Base-by-base conservation (phyloP, 37 sponge, comb jelly and placozoan genomes). In the Diacarnus erythraeanus region DNA sequence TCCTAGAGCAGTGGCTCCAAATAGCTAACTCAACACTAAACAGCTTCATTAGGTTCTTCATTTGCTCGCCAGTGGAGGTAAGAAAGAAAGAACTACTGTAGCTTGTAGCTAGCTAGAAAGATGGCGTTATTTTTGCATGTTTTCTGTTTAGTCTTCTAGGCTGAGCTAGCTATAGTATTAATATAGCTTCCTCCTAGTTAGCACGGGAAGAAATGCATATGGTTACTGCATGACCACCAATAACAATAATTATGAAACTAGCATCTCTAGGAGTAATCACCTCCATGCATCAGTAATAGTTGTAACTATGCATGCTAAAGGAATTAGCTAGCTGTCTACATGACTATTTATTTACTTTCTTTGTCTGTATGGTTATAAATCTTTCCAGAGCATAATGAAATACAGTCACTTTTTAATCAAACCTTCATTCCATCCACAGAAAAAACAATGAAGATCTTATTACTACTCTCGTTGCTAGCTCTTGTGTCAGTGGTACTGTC, bases 381-480 rank as follows among this genome's bases (percentile, higher is more conserved):
- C n/a, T n/a, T n/a, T n/a, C n/a, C n/a, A n/a, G n/a, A n/a, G n/a
- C n/a, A n/a, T n/a, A n/a, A n/a, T n/a, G n/a, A n/a, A n/a, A n/a
- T n/a, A n/a, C n/a, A n/a, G n/a, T n/a, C n/a, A n/a, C n/a, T n/a
- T n/a, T n/a, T n/a, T n/a, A n/a, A n/a, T n/a, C n/a, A n/a, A n/a
- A n/a, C n/a, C n/a, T n/a, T n/a, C n/a, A n/a, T n/a, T n/a, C n/a
- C n/a, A n/a, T n/a, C n/a, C n/a, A n/a, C n/a, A n/a, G n/a, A n/a
- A n/a, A n/a, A n/a, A 59, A 65, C 20, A 64, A 41, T 64, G 64
- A 38, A n/a, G 69, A 76, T 22, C 6, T 60, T 59, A 41, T 21
- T 36, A 81, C 38, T 81, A 56, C 26, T 57, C 34, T 39, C n/a
- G 38, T 41, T 67, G 37, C 59, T 38, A 69, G 59, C 37, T 23